A percentile compares a stretch with the other conserved stretches of the same genome.
These are phyloP conservation scores for Chrysolina haemoptera DNA, from an alignment of 2,888 invertebrate species.

Conservation along the genomic window DNA sequence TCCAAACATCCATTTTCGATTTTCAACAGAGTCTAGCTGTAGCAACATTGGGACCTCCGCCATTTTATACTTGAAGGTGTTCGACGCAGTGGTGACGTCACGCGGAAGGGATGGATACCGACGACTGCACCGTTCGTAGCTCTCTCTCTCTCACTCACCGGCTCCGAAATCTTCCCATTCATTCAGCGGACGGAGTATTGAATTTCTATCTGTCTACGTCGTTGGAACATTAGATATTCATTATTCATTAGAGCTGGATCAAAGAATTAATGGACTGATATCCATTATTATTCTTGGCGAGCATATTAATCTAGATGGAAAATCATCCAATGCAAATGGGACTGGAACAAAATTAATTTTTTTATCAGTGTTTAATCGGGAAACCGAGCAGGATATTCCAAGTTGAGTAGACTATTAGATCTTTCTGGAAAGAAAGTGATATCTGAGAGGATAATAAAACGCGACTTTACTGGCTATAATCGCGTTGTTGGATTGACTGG, in stretches of 20 bases:
- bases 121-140: slow-evolving; percentile 38
- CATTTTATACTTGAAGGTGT: slow-evolving; percentile 25
- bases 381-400: no score
- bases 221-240: background rate
- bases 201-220: background rate
- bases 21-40: no score
- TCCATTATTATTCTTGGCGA: background rate
- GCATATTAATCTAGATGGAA: background rate
- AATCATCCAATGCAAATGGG: background rate
- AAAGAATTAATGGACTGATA: background rate
- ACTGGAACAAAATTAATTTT: no score
- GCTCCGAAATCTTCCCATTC: background rate
- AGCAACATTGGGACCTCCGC: background rate
- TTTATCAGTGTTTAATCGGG: no score
- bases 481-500: no score
- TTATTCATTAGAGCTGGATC: background rate
- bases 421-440: no score
- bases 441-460: no score
- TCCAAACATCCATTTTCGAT: no score
- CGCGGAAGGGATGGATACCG: slow-evolving; percentile 37
- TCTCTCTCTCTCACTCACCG: background rate
- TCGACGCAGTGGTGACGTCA: slow-evolving; percentile 58
- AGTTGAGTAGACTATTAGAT: no score
- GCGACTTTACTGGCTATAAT: no score
- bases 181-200: background rate